Evolutionary conservation across 2,888 invertebrate species (phyloP).

Genomic region (Nesidiocoris tenuis): DNA sequence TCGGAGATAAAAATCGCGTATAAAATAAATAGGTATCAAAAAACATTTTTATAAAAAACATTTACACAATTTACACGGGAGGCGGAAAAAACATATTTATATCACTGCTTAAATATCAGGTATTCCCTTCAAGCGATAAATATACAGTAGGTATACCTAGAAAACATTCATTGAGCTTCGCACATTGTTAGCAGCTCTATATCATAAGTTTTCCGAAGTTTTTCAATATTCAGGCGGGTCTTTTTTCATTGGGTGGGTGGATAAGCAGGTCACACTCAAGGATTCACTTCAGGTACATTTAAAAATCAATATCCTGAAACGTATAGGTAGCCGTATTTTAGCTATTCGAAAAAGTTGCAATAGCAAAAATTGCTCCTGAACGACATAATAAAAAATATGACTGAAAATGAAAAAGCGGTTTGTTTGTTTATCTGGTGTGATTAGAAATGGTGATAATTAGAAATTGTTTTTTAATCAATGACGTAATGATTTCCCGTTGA

Average conservation of each 20-base stretch:
- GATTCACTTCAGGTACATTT: not conserved
- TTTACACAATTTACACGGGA: slow-evolving; percentile 25
- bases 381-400: no score
- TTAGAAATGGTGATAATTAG: no score
- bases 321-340: no score
- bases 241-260: not conserved
- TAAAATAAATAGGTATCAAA: slow-evolving; percentile 16
- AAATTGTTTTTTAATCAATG: no score
- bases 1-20: slow-evolving; percentile 4
- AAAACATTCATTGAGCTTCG: not conserved
- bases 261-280: not conserved
- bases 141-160: not conserved
- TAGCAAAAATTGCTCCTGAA: no score
- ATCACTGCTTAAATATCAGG: not conserved
- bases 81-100: not conserved
- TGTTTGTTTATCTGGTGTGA: no score
- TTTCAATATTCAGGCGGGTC: not conserved
- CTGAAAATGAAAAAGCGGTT: no score
- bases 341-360: no score
- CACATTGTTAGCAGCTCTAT: no score
- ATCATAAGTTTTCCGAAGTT: no score
- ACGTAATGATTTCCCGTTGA: no score
- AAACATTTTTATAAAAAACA: not conserved
- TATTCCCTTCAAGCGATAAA: not conserved
- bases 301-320: not conserved